phyloP scores from a whole-genome alignment of 1,140 invertebrate species.

The Trypoxylus dichotomus region DNA sequence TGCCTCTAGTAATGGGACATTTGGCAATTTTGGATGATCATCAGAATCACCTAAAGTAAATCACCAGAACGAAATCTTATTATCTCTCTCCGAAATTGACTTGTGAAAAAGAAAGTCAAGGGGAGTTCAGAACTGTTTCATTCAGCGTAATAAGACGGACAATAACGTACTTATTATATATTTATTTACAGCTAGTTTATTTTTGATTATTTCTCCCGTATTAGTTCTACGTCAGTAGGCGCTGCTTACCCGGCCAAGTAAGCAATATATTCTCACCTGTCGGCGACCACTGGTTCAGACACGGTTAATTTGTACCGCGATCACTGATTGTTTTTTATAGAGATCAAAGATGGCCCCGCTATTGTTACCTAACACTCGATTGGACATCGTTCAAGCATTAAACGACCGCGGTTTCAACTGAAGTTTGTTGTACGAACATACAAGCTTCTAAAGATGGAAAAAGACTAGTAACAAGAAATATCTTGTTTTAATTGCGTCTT shows the following conservation, averaged over 20 bases:
- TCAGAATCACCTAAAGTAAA: background rate
- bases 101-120: background rate
- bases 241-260: conserved; percentile 39
- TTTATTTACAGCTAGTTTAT: conserved; percentile 31
- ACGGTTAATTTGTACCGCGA: conserved; percentile 44
- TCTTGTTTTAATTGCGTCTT: background rate
- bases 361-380: conserved; percentile 41
- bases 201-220: conserved; percentile 36
- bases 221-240: conserved; percentile 37
- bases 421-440: background rate
- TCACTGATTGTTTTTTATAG: conserved; percentile 40
- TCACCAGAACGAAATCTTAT: conserved; percentile 29
- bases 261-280: conserved; percentile 45
- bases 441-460: background rate
- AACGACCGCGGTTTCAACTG: conserved; percentile 26
- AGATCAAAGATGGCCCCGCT: conserved; percentile 44
- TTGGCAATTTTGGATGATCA: background rate
- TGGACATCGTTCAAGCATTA: conserved; percentile 43
- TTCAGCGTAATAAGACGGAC: background rate
- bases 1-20: background rate
- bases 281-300: conserved; percentile 42
- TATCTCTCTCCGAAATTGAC: background rate
- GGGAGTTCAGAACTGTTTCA: background rate
- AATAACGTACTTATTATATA: conserved; percentile 27
- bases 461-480: background rate